Evolutionary conservation across 2,113 vertebrate genomes (phyloP).

Genomic region (Strix uralensis): DNA sequence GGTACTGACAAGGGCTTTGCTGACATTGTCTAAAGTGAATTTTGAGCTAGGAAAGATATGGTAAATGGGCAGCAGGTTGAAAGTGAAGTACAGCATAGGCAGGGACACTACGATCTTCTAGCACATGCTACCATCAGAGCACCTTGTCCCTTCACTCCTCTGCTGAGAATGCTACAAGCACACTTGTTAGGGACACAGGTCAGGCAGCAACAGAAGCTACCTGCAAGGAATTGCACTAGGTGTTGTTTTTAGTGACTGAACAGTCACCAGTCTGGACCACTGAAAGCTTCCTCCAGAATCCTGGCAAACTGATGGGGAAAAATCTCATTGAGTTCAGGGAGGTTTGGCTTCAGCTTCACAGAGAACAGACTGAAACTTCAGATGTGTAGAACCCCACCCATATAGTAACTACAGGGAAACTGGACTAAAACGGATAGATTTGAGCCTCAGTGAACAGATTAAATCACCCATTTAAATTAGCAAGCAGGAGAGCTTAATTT

Average conservation of each 20-base stretch:
- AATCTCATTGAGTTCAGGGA: neutral
- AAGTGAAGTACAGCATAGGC: neutral
- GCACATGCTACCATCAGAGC: neutral
- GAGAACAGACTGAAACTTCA: neutral
- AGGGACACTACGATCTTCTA: neutral
- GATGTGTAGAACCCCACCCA: neutral
- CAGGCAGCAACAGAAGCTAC: neutral
- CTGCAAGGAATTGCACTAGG: neutral
- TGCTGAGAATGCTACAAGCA: neutral
- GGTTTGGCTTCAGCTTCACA: neutral
- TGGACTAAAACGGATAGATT: neutral
- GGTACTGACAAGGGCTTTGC: neutral
- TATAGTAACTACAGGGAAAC: neutral
- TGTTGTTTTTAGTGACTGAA: neutral
- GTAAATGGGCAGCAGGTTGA: neutral
- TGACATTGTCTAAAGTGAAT: neutral
- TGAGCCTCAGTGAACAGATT: slow-evolving; percentile 23
- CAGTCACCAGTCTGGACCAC: neutral
- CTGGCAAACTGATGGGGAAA: neutral
- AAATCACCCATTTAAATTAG: slow-evolving; percentile 32
- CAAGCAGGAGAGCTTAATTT: neutral
- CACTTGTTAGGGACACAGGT: neutral
- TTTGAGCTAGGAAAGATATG: neutral
- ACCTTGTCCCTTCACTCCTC: neutral
- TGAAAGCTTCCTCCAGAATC: neutral